Percentiles rank a stretch among this genome's conserved stretches.
These are phyloP conservation scores for Rhinolophus sinicus DNA, from an alignment of 2,113 vertebrate genomes.

Conservation along the genomic window DNA sequence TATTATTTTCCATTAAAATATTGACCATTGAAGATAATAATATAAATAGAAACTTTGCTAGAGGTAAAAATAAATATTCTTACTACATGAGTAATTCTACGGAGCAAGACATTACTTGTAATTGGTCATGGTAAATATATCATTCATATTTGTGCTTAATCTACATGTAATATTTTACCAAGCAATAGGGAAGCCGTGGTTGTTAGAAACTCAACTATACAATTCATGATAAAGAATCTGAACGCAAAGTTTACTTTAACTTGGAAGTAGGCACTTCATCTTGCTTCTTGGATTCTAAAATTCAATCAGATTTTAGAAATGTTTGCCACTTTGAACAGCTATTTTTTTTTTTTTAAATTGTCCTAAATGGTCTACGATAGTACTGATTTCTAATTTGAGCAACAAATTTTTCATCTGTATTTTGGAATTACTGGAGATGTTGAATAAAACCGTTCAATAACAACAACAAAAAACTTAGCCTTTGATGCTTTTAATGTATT, in stretches of 20 bases:
- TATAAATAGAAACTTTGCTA: neutral
- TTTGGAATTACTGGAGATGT: neutral
- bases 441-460: neutral
- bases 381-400: neutral
- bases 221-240: neutral
- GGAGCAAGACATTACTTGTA: neutral
- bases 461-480: neutral
- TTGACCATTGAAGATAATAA: neutral
- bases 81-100: neutral
- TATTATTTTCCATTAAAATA: neutral
- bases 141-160: neutral
- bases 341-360: neutral
- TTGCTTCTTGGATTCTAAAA: neutral
- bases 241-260: neutral
- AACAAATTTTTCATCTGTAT: neutral
- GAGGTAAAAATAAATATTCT: neutral
- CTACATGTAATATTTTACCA: neutral
- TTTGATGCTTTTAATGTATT: neutral
- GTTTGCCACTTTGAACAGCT: neutral
- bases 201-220: neutral
- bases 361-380: neutral
- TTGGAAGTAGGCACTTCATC: neutral
- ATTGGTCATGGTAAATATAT: neutral
- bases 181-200: neutral
- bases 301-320: neutral